These are phyloP conservation scores for Notolepis coatsorum DNA, from an alignment of 2,797 vertebrate species.

Conservation along the genomic window DNA sequence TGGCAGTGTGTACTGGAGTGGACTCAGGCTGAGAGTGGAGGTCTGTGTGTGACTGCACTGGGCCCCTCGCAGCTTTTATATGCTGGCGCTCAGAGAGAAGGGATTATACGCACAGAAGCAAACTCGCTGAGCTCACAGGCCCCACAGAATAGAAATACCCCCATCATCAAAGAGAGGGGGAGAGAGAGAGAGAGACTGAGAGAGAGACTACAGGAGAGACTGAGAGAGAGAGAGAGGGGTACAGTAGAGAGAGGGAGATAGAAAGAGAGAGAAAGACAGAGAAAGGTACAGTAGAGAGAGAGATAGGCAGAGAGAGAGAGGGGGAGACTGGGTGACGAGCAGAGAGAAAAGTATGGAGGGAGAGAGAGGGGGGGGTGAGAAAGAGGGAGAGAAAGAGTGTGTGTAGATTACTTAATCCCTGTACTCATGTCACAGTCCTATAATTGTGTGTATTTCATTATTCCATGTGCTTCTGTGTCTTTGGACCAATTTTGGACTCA, in stretches of 20 bases:
- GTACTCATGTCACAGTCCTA: not conserved
- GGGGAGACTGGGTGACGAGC: not conserved
- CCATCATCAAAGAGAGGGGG: conserved; percentile 81
- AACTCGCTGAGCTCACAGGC: conserved; percentile 84
- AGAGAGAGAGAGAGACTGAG: not conserved
- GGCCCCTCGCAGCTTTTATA: conserved; percentile 76
- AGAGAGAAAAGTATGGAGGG: not conserved
- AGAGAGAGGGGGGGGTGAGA: not conserved
- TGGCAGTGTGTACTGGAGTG: conserved; percentile 72
- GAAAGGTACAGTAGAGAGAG: not conserved
- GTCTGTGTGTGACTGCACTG: conserved; percentile 61
- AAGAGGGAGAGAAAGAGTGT: conserved; percentile 23
- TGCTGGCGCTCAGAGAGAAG: conserved; percentile 65
- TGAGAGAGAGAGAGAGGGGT: not conserved
- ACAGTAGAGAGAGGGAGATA: not conserved
- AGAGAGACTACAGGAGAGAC: not conserved
- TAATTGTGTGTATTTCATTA: not conserved
- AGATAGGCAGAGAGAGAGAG: not conserved
- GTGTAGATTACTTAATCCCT: not conserved
- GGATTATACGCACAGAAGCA: conserved; percentile 81
- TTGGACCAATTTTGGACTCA: not conserved
- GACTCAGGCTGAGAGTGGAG: conserved; percentile 64
- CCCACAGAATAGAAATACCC: conserved; percentile 82
- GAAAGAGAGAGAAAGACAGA: not conserved
- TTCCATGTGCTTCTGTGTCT: not conserved